Evolutionary conservation across 2,113 vertebrate species (phyloP), one percentile per base, ranked within the genome.

Genomic region (Albula glossodonta): DNA sequence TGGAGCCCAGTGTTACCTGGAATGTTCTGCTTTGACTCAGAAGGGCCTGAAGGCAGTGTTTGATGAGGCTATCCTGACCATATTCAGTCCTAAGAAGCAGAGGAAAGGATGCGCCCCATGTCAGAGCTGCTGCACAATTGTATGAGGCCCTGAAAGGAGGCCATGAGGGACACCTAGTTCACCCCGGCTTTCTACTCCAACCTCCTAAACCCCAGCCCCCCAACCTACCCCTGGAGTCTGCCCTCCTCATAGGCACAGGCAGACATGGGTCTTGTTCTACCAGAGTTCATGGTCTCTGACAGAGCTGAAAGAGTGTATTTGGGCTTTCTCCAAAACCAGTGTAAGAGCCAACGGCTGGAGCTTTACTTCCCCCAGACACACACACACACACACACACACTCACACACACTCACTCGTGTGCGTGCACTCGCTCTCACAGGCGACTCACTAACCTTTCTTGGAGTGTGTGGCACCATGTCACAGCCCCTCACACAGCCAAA

Each of bases 1-100:
- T 0, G 97, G 97, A 89, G 97, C 97, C 5, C 96, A 97, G 87
- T 97, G 97, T 91, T 97, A 97, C 57, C 88, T 97, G 90, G 97
- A 97, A 87, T 97, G 97, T 82, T 97, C 97, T 0, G 97, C 97
- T 1, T 93, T 97, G 89, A 97, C 97, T 0, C 97, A 97, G 92
- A 97, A 97, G 91, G 97, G 97, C 82, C 96, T 97, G 80, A 97
- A 97, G 90, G 94, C 96, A 0, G 97, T 97, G 86, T 97, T 97
- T 0, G 97, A 97, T 0, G 97, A 97, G 92, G 97, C 97, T 1
- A 97, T 97, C 90, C 93, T 97, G 91, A 97, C 96, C 80, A 97
- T 97, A 79, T 97, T 97, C 92, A 96, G 96, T 86, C 97, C 96
- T 86, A 97, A 97, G 94, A 96, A 97, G 84, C 92, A 93, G 90